Evolutionary conservation across 1,140 invertebrate species (phyloP).

Genomic region (Sarcophaga bullata): DNA sequence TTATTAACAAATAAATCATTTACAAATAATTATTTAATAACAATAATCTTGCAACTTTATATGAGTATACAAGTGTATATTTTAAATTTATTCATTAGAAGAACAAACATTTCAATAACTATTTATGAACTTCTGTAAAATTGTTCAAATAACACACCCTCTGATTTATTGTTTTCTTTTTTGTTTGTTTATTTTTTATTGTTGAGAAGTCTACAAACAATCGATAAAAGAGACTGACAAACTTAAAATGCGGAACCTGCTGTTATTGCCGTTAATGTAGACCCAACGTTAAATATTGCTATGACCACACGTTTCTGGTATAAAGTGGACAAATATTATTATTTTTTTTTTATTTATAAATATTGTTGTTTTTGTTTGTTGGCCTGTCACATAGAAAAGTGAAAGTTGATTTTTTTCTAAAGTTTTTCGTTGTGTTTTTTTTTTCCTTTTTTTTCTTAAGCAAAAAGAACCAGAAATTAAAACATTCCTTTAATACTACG

Average conservation of each 20-base stretch:
- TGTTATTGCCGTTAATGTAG: too few relatives aligned
- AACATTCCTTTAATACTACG: not conserved
- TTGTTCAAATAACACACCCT: not conserved
- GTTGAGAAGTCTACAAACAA: not conserved
- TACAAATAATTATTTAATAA: not conserved
- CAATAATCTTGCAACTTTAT: too few relatives aligned
- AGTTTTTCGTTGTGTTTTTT: not conserved
- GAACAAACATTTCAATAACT: not conserved
- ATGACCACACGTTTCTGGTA: not conserved
- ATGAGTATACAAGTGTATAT: not conserved
- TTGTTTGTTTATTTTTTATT: too few relatives aligned
- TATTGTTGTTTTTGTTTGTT: too few relatives aligned
- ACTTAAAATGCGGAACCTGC: slow-evolving; percentile 10
- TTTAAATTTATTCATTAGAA: not conserved
- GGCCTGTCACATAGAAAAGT: not conserved
- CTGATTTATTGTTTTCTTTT: too few relatives aligned
- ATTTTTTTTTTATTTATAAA: not conserved
- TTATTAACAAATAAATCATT: not conserved
- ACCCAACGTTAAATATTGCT: not conserved
- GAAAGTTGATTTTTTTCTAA: slow-evolving; percentile 2
- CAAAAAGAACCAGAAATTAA: slow-evolving; percentile 13
- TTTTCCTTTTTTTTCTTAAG: too few relatives aligned
- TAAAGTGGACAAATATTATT: not conserved
- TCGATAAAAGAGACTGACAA: not conserved
- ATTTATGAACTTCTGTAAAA: not conserved